phyloP scores from a whole-genome alignment of 2,888 invertebrate genomes.

The Diploptera punctata region DNA sequence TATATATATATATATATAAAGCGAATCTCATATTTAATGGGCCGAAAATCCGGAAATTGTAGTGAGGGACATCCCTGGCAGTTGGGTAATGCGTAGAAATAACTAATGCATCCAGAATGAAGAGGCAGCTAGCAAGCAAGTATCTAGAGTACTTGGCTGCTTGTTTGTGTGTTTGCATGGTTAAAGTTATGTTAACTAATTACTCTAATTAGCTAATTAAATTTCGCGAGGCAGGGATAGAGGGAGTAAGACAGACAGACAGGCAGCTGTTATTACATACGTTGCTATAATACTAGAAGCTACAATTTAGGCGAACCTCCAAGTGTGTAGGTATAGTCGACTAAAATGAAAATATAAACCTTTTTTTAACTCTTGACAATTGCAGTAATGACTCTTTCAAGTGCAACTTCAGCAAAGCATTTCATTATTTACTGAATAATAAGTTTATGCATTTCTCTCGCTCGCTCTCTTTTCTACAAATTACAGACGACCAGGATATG shows the following conservation, averaged over 20 bases:
- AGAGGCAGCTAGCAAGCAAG: conserved; percentile 9
- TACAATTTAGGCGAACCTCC: conserved; percentile 17
- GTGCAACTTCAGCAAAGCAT: too few relatives aligned
- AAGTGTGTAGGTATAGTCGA: background rate
- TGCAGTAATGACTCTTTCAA: too few relatives aligned
- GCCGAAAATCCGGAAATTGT: too few relatives aligned
- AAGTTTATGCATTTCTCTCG: too few relatives aligned
- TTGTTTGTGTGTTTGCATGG: conserved; percentile 31
- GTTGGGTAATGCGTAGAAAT: conserved; percentile 12
- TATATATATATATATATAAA: too few relatives aligned
- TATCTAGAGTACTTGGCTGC: conserved; percentile 22
- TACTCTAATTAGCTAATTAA: conserved; percentile 56
- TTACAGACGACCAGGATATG: too few relatives aligned
- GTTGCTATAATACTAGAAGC: background rate
- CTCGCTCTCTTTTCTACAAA: too few relatives aligned
- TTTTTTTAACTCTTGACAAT: too few relatives aligned
- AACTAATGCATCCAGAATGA: conserved; percentile 35
- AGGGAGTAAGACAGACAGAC: conserved; percentile 13
- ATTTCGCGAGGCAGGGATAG: conserved; percentile 45
- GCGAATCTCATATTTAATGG: too few relatives aligned
- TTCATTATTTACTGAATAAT: too few relatives aligned
- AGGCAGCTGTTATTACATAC: conserved; percentile 24
- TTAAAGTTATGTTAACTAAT: conserved; percentile 50
- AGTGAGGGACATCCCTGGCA: background rate
- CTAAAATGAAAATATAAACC: background rate